Conservation (phyloP, 2,888 invertebrate species). For the Nephrocerus scutellatus region DNA sequence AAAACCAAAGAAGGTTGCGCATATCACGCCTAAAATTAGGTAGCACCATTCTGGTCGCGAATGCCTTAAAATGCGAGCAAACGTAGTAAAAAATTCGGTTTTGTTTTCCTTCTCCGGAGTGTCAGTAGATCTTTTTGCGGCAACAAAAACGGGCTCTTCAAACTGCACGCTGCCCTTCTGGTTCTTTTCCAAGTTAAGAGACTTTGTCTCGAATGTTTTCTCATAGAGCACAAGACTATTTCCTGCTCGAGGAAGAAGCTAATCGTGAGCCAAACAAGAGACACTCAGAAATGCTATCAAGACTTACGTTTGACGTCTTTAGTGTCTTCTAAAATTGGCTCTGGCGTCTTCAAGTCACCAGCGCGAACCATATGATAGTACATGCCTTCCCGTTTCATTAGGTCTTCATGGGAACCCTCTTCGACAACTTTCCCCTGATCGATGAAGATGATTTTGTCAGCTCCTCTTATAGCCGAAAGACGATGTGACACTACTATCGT, state of each 20-base stretch:
- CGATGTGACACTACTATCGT: constrained; percentile 71
- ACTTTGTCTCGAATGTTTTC: constrained; percentile 43
- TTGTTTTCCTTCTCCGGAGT: constrained; percentile 30
- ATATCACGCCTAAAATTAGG: constrained; percentile 57
- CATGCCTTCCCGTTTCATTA: constrained; percentile 57
- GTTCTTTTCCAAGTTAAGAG: constrained; percentile 41
- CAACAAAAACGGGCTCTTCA: constrained; percentile 29
- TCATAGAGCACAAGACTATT: constrained; percentile 39
- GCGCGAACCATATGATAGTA: constrained; percentile 62
- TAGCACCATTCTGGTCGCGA: constrained; percentile 64
- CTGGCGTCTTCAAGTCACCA: constrained; percentile 35
- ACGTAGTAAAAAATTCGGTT: constrained; percentile 37
- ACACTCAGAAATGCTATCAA: constrained; percentile 3
- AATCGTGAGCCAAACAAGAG: background rate
- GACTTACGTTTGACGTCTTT: constrained; percentile 34
- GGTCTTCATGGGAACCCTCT: constrained; percentile 66
- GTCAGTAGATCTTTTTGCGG: background rate
- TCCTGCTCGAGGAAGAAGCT: constrained; percentile 23
- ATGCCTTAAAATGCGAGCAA: constrained; percentile 55
- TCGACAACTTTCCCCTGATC: constrained; percentile 66
- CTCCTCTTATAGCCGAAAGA: constrained; percentile 63
- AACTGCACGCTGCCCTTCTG: constrained; percentile 38
- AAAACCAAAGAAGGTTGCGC: constrained; percentile 62
- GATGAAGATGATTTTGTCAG: constrained; percentile 63
- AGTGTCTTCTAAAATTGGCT: constrained; percentile 28